phyloP scores from a whole-genome alignment of 2,888 invertebrate genomes.

The Agrotis clavis region DNA sequence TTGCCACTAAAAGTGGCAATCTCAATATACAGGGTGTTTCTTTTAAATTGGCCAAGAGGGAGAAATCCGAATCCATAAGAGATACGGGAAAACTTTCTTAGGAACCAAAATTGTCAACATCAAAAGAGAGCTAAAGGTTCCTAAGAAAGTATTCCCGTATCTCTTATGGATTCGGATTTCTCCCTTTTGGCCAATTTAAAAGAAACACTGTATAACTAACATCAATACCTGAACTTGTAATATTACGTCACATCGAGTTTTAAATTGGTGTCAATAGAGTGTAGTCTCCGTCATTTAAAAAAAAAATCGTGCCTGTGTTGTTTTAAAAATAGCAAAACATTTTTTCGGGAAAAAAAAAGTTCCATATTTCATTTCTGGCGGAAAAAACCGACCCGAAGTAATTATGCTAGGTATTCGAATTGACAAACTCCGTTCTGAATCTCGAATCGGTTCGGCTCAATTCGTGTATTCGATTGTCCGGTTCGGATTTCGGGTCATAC shows the following conservation, averaged over 20 bases:
- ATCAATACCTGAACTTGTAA: background rate
- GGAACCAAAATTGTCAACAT: too few relatives aligned
- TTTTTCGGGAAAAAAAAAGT: too few relatives aligned
- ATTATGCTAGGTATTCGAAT: too few relatives aligned
- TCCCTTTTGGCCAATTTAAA: too few relatives aligned
- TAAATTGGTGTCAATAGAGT: background rate
- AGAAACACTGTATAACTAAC: constrained; percentile 6
- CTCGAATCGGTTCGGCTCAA: background rate
- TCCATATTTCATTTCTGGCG: background rate
- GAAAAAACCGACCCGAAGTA: background rate
- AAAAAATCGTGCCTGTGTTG: background rate
- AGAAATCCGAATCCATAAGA: too few relatives aligned
- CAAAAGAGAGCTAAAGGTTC: too few relatives aligned
- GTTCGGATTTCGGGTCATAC: background rate
- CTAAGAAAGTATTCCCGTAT: too few relatives aligned
- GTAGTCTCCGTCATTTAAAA: background rate
- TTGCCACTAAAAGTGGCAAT: constrained; percentile 29
- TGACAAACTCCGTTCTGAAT: background rate
- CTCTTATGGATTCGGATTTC: too few relatives aligned
- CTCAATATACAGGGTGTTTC: background rate
- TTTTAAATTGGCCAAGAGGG: too few relatives aligned
- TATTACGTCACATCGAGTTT: constrained; percentile 19
- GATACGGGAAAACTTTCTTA: too few relatives aligned
- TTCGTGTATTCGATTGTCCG: background rate
- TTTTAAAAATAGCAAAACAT: background rate